phyloP scores from a whole-genome alignment of 2,113 vertebrate species.

The cattle (Bos taurus) region DNA sequence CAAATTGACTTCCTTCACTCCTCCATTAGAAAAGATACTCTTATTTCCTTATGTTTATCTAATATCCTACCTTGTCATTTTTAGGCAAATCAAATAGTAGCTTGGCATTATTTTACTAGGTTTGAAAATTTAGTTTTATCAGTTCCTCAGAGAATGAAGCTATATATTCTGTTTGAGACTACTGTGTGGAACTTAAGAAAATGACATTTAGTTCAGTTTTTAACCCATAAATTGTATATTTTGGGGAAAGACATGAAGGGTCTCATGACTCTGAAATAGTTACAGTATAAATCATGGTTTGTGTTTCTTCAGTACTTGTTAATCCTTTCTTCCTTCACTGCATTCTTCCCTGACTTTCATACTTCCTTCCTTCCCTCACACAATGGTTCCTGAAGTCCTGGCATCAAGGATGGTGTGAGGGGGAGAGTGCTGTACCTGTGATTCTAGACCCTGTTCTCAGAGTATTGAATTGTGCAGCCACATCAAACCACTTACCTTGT shows the following conservation, averaged over 20 bases:
- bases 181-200: background rate
- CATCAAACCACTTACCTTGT: background rate
- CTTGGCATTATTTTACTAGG: background rate
- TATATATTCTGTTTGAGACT: background rate
- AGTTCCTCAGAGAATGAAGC: background rate
- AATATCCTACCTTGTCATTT: background rate
- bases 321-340: background rate
- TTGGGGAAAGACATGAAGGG: background rate
- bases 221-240: background rate
- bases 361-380: background rate
- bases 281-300: background rate
- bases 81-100: background rate
- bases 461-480: background rate
- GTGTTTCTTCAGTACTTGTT: background rate
- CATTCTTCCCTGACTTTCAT: background rate
- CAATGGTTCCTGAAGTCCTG: background rate
- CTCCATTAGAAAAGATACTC: background rate
- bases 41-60: background rate
- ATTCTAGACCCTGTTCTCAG: background rate
- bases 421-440: background rate
- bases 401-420: background rate
- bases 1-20: background rate
- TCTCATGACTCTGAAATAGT: background rate
- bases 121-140: constrained; percentile 8
- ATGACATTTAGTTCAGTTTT: background rate